A percentile compares a stretch with the other conserved stretches of the same genome.
Evolutionary conservation across 2,113 vertebrate genomes (phyloP).

Genomic region (Phyllostomus discolor): DNA sequence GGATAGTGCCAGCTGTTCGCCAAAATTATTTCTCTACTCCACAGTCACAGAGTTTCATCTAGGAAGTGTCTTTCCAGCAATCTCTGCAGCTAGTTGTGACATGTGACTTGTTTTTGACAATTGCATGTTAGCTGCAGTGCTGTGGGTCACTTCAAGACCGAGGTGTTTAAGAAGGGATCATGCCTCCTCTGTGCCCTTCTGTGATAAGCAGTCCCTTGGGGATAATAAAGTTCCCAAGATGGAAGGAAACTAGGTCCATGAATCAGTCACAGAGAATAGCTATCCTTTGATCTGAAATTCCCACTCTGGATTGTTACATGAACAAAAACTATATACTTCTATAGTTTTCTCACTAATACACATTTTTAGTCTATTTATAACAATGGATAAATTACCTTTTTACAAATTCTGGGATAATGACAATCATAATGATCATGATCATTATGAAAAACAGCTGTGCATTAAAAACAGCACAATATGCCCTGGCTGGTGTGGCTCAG

Average conservation of each 20-base stretch:
- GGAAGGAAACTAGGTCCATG: background rate
- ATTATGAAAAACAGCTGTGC: background rate
- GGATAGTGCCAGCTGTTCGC: background rate
- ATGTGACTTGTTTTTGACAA: background rate
- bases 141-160: background rate
- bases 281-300: background rate
- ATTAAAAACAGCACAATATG: background rate
- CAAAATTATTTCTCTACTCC: background rate
- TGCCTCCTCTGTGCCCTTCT: background rate
- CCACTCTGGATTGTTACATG: background rate
- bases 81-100: background rate
- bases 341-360: background rate
- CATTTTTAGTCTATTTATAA: background rate
- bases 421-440: background rate
- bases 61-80: background rate
- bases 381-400: background rate
- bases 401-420: background rate
- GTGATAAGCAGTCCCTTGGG: background rate
- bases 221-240: background rate
- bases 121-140: background rate
- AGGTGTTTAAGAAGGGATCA: background rate
- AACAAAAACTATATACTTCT: background rate
- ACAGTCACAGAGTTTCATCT: background rate
- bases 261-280: background rate
- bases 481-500: no score